These are phyloP conservation scores for Melospiza melodia DNA, from an alignment of 2,113 vertebrate species.

Conservation along the genomic window DNA sequence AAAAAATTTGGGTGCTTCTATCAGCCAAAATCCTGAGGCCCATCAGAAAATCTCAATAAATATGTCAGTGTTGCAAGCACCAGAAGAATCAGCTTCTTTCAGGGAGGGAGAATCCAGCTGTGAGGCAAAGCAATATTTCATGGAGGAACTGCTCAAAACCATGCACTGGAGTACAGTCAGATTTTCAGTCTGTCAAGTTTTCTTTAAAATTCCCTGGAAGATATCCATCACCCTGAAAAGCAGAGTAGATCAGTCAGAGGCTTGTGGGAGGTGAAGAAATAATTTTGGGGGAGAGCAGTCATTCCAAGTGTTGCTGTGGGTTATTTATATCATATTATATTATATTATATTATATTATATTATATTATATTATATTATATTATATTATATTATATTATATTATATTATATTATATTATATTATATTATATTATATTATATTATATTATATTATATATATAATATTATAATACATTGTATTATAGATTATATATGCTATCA, in stretches of 20 bases:
- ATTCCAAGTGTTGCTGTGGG: neutral
- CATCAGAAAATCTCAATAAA: neutral
- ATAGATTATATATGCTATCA: too few relatives aligned
- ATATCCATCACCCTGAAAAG: neutral
- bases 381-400: too few relatives aligned
- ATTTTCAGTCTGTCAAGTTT: neutral
- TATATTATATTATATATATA: too few relatives aligned
- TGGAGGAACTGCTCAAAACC: neutral
- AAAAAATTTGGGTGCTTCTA: neutral
- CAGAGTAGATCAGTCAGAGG: neutral
- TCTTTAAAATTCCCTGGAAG: neutral
- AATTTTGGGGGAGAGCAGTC: neutral
- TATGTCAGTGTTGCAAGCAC: too few relatives aligned
- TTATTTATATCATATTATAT: too few relatives aligned
- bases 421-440: too few relatives aligned
- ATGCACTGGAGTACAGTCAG: rapidly evolving
- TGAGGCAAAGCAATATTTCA: neutral
- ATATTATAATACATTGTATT: too few relatives aligned
- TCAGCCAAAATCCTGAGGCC: neutral
- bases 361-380: too few relatives aligned
- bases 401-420: too few relatives aligned
- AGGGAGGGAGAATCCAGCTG: neutral
- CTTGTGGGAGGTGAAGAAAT: neutral
- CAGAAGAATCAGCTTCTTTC: neutral
- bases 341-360: too few relatives aligned